Conservation (phyloP, 64 coral and sea anemone species). For the Catalaphyllia jardinei region DNA sequence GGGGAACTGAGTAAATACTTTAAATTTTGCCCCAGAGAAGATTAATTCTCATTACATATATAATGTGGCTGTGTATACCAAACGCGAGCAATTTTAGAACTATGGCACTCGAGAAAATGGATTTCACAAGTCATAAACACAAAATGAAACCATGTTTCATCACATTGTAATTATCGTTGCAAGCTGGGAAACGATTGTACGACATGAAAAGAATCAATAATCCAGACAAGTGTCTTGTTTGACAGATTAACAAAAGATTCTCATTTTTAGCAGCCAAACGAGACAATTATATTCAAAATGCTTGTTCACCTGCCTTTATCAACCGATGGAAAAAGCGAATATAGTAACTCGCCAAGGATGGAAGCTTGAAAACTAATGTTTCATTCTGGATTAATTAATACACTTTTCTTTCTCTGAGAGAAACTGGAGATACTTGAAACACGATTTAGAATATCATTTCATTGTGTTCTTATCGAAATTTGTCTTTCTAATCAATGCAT, state of each 20-base stretch:
- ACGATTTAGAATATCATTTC: neutral
- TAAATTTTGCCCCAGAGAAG: too few relatives aligned
- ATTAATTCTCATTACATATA: too few relatives aligned
- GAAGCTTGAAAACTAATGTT: neutral
- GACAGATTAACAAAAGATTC: slow-evolving; percentile 12
- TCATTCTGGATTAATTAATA: neutral
- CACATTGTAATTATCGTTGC: neutral
- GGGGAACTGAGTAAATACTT: too few relatives aligned
- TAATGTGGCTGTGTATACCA: too few relatives aligned
- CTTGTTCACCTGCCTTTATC: neutral
- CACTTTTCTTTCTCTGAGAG: neutral
- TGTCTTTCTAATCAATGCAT: slow-evolving; percentile 13
- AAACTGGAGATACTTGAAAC: neutral
- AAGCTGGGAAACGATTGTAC: neutral
- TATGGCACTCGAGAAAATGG: too few relatives aligned
- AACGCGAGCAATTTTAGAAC: too few relatives aligned
- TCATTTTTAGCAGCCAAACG: neutral
- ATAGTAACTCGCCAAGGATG: neutral
- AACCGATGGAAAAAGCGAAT: slow-evolving; percentile 3
- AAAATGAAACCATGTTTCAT: neutral
- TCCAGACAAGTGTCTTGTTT: neutral
- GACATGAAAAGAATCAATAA: neutral
- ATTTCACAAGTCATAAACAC: neutral
- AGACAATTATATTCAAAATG: neutral
- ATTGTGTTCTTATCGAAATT: slow-evolving; percentile 24